A percentile compares a stretch with the other conserved stretches of the same genome.
phyloP scores from a whole-genome alignment of 2,888 invertebrate genomes.

The Poecilobothrus nobilitatus region DNA sequence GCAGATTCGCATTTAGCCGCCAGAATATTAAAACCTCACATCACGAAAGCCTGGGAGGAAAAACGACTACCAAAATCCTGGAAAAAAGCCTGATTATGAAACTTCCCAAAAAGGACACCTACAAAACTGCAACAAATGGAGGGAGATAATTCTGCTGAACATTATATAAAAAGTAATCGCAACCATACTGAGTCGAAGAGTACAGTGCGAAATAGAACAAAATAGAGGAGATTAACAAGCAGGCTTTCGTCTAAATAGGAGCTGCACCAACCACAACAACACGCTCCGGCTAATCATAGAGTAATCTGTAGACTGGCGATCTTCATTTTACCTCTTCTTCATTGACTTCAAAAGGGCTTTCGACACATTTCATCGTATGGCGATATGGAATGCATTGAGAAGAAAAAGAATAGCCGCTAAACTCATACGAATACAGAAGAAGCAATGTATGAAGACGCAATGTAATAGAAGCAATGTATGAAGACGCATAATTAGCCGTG shows the following conservation, averaged over 20 bases:
- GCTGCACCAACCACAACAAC: not conserved
- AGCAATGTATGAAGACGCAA: not conserved
- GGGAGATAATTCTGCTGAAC: not conserved
- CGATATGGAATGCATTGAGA: not conserved
- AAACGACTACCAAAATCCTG: no score
- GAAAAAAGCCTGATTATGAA: no score
- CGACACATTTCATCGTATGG: not conserved
- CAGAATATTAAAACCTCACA: no score
- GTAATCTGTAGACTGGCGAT: not conserved
- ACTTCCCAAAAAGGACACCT: no score
- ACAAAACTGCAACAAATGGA: not conserved
- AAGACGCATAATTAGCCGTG: not conserved
- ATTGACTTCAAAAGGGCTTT: not conserved
- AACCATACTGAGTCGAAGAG: not conserved
- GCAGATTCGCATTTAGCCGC: no score
- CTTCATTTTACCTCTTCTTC: not conserved
- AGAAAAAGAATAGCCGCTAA: not conserved
- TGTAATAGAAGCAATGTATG: no score
- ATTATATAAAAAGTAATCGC: not conserved
- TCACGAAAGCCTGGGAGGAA: no score
- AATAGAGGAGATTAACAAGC: not conserved
- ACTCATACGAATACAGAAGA: no score
- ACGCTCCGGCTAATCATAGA: not conserved
- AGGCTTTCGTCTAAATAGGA: not conserved
- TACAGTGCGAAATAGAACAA: not conserved